These are phyloP conservation scores for Rhea americana DNA, from an alignment of 2,113 vertebrate genomes.

Conservation along the genomic window DNA sequence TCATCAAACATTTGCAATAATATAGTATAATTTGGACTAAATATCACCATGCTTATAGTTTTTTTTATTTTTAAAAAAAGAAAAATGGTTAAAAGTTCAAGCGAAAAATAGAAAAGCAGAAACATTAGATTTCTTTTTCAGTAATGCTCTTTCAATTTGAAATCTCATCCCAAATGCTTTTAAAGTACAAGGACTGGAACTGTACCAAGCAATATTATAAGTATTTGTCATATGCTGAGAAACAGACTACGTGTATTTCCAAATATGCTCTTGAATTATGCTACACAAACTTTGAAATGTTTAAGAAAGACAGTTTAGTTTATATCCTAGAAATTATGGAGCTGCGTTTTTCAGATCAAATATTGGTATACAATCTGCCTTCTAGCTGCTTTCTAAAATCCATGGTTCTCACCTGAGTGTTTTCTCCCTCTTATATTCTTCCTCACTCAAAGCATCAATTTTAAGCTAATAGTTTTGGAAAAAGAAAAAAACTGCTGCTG, in stretches of 20 bases:
- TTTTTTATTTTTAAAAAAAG: constrained; percentile 73
- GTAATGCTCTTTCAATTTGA: neutral
- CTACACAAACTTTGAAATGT: neutral
- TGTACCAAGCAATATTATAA: neutral
- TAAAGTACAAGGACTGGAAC: neutral
- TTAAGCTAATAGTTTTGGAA: neutral
- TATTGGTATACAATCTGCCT: neutral
- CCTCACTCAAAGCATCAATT: neutral
- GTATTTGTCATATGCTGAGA: neutral
- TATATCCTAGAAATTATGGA: neutral
- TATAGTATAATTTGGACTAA: constrained; percentile 77
- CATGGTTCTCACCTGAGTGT: neutral
- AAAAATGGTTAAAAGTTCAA: constrained; percentile 79
- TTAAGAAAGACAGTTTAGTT: neutral
- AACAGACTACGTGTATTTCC: neutral
- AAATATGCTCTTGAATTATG: neutral
- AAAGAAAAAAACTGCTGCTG: neutral
- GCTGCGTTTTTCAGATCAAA: neutral
- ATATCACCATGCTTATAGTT: constrained; percentile 76
- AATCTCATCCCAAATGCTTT: neutral
- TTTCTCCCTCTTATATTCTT: neutral
- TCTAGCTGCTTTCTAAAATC: neutral
- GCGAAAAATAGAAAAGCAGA: constrained; percentile 34
- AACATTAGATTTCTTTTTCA: neutral
- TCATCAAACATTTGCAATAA: constrained; percentile 76